These are phyloP conservation scores for Nomada ruficornis DNA, from an alignment of 2,888 invertebrate genomes.

Conservation along the genomic window DNA sequence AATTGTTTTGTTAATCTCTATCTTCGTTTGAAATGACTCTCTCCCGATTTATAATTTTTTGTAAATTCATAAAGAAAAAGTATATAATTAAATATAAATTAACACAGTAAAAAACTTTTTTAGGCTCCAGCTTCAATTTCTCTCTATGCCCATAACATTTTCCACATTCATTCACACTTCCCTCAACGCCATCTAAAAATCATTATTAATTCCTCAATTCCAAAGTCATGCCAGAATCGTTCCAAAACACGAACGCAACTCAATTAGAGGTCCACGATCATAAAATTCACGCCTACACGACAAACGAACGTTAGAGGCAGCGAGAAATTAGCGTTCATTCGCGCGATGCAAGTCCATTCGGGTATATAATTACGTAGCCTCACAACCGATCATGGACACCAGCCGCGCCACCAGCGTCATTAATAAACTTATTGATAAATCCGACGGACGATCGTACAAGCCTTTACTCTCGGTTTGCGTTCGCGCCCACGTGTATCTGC, in stretches of 20 bases:
- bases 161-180: too few species aligned
- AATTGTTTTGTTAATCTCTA: too few species aligned
- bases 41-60: too few species aligned
- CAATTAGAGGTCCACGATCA: not conserved
- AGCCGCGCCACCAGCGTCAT: constrained; percentile 3
- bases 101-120: not conserved
- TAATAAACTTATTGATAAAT: constrained; percentile 20
- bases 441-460: constrained; percentile 34
- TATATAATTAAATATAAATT: not conserved
- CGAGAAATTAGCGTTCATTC: constrained; percentile 17
- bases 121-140: too few species aligned
- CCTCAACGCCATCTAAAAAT: not conserved
- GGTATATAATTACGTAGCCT: constrained; percentile 35
- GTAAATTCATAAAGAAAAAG: not conserved
- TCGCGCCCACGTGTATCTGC: constrained; percentile 69
- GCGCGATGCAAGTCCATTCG: constrained; percentile 25
- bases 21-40: too few species aligned
- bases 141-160: too few species aligned
- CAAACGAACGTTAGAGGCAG: not conserved
- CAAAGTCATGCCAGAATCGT: not conserved
- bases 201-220: not conserved
- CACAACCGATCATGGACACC: too few species aligned
- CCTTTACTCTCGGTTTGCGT: constrained; percentile 12
- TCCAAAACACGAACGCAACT: not conserved
- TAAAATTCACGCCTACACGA: not conserved